These are phyloP conservation scores for Dryomyza anilis DNA, from an alignment of 2,888 invertebrate genomes.

Conservation along the genomic window DNA sequence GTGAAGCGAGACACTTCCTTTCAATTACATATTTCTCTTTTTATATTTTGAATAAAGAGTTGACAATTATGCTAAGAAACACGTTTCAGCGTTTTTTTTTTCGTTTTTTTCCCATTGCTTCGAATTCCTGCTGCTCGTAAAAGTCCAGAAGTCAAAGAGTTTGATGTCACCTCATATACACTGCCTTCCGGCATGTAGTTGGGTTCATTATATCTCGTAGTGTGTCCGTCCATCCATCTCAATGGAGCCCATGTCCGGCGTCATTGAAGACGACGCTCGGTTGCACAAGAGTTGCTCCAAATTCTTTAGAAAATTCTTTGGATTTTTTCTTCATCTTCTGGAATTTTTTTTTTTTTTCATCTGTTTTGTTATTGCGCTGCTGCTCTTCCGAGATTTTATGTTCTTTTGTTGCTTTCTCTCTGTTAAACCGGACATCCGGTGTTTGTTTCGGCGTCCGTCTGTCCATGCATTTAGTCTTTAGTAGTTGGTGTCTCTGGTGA, in stretches of 20 bases:
- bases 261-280: not conserved
- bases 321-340: not conserved
- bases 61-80: too few relatives aligned
- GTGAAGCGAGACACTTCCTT: too few relatives aligned
- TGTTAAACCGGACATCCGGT: slow-evolving; percentile 27
- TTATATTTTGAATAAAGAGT: too few relatives aligned
- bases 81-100: not conserved
- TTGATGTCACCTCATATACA: not conserved
- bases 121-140: not conserved
- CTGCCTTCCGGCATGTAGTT: not conserved
- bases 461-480: not conserved
- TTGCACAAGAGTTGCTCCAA: slow-evolving; percentile 12
- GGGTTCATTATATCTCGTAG: not conserved
- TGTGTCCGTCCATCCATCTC: slow-evolving; percentile 1
- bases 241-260: slow-evolving; percentile 3
- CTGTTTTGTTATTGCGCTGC: not conserved
- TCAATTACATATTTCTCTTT: too few relatives aligned
- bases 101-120: not conserved
- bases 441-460: not conserved
- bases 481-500: too few relatives aligned
- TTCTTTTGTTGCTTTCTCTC: slow-evolving; percentile 9
- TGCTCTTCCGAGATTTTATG: not conserved
- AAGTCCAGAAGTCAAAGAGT: not conserved
- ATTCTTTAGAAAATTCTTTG: slow-evolving; percentile 18
- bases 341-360: not conserved